Conservation (phyloP, 2,113 vertebrate genomes). For the Cyrtonyx montezumae region DNA sequence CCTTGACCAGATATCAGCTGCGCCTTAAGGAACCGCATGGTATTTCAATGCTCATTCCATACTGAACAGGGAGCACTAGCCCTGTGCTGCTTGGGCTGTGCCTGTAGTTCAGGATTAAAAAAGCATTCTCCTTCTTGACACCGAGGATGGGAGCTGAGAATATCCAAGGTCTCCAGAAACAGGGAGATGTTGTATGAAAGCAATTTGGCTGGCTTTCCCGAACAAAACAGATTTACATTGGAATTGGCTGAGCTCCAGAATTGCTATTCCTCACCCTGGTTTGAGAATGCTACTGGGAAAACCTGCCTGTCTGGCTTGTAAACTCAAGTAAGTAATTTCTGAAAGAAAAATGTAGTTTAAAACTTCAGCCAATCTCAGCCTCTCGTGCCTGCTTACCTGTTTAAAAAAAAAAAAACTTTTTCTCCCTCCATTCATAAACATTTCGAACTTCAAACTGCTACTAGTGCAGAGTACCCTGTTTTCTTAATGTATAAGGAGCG, state of each 20-base stretch:
- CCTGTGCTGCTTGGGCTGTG: not conserved
- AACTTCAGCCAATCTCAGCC: not conserved
- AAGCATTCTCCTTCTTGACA: not conserved
- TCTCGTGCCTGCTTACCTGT: constrained; percentile 1
- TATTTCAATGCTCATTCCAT: accelerated
- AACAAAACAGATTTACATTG: constrained; percentile 68
- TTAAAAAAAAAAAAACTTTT: constrained; percentile 29
- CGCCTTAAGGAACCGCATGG: not conserved
- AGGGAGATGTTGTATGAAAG: constrained; percentile 32
- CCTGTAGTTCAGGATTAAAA: not conserved
- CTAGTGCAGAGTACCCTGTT: not conserved
- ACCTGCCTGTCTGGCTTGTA: constrained; percentile 79
- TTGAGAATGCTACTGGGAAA: constrained; percentile 78
- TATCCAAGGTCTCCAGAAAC: not conserved
- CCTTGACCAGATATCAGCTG: not conserved
- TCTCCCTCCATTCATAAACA: not conserved
- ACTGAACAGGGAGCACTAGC: not conserved
- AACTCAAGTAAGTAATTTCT: constrained; percentile 42
- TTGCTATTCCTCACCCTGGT: constrained; percentile 68
- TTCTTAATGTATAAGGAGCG: not conserved
- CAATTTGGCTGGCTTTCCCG: constrained; percentile 18
- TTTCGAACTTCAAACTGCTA: not conserved
- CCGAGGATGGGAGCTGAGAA: not conserved
- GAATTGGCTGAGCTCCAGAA: constrained; percentile 70
- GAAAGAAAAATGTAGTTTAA: constrained; percentile 57